These are phyloP conservation scores for Neotoma lepida DNA, from an alignment of 2,113 vertebrate genomes.

Conservation along the genomic window DNA sequence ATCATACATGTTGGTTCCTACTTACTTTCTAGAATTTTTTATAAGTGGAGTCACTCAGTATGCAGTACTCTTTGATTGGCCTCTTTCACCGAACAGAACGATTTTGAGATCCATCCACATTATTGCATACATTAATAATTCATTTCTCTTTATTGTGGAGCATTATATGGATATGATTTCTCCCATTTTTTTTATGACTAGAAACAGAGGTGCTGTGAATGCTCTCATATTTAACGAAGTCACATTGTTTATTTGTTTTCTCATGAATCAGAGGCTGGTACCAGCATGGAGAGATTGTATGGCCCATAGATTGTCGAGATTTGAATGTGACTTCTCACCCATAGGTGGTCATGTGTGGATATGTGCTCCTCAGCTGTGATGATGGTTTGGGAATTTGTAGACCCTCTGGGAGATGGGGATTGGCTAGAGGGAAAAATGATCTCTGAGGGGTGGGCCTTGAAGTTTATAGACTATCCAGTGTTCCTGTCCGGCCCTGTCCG, in stretches of 20 bases:
- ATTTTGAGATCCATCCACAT: background rate
- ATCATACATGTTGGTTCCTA: background rate
- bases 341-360: background rate
- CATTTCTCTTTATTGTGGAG: background rate
- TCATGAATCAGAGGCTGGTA: background rate
- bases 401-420: background rate
- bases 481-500: background rate
- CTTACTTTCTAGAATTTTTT: background rate
- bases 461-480: background rate
- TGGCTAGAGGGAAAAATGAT: background rate
- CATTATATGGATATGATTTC: background rate
- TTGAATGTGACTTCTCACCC: background rate
- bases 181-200: background rate
- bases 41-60: background rate
- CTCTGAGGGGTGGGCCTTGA: background rate
- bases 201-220: background rate
- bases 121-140: background rate
- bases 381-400: background rate
- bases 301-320: background rate
- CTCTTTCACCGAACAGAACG: background rate
- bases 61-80: background rate
- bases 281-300: background rate
- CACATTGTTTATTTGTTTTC: background rate
- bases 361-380: background rate
- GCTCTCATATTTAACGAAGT: background rate